Evolutionary conservation across 2,888 invertebrate species (phyloP).

Genomic region (Chymomyza caudatula): DNA sequence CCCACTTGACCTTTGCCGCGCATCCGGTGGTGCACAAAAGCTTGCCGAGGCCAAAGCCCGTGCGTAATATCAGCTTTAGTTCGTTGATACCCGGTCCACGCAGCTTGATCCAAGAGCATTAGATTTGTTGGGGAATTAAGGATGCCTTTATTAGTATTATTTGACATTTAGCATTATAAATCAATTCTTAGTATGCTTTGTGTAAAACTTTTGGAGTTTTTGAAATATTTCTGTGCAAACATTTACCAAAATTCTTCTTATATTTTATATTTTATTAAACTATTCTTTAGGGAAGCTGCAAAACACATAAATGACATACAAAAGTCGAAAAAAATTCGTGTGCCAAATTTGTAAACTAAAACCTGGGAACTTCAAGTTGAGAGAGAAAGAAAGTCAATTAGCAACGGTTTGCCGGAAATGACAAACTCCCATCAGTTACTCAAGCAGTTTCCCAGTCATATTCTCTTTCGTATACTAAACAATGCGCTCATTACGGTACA

Average conservation of each 20-base stretch:
- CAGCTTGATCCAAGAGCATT: not conserved
- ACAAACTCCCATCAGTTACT: slow-evolving; percentile 41
- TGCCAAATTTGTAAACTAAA: not conserved
- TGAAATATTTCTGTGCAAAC: not conserved
- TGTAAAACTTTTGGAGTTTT: not conserved
- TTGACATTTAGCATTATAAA: not conserved
- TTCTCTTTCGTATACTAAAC: slow-evolving; percentile 51
- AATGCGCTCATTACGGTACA: slow-evolving; percentile 49
- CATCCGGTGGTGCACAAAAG: slow-evolving; percentile 54
- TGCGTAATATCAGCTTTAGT: slow-evolving; percentile 51
- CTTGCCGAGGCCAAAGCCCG: slow-evolving; percentile 55
- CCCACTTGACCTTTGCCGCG: slow-evolving; percentile 59
- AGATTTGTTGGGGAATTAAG: not conserved
- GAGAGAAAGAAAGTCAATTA: not conserved
- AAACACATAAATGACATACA: not conserved
- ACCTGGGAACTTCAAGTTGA: not conserved
- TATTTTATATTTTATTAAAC: not conserved
- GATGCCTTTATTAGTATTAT: not conserved
- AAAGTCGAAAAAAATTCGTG: not conserved
- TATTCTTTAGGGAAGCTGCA: not conserved
- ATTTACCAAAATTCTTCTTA: not conserved
- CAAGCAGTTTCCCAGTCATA: slow-evolving; percentile 42
- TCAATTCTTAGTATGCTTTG: not conserved
- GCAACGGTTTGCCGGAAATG: not conserved
- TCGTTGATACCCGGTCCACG: slow-evolving; percentile 38